Conservation (phyloP, 1,140 invertebrate species). For the Ceratoteleas bidentatus region DNA sequence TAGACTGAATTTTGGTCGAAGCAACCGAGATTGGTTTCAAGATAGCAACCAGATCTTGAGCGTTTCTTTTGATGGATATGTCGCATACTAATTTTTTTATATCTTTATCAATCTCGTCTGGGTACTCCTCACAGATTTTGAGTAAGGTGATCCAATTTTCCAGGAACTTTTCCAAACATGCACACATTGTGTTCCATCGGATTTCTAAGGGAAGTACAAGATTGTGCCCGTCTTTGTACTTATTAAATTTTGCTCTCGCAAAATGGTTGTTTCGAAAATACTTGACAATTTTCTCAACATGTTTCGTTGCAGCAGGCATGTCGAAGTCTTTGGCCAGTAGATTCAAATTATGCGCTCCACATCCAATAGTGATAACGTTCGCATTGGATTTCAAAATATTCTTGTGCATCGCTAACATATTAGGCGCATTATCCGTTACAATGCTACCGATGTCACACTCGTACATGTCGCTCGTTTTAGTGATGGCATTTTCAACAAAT, state of each 20-base stretch:
- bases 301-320: constrained; percentile 18
- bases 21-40: constrained; percentile 15
- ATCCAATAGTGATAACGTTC: constrained; percentile 7
- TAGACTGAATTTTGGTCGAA: constrained; percentile 11
- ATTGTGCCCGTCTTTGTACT: neutral
- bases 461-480: neutral
- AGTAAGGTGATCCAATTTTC: constrained; percentile 16
- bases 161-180: constrained; percentile 8
- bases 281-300: constrained; percentile 22
- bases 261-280: constrained; percentile 22
- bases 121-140: constrained; percentile 5
- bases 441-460: constrained; percentile 6
- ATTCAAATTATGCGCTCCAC: constrained; percentile 8
- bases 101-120: constrained; percentile 13
- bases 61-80: constrained; percentile 12
- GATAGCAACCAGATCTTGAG: constrained; percentile 15
- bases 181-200: constrained; percentile 12
- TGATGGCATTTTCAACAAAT: neutral
- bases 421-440: neutral
- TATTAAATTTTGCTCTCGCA: constrained; percentile 5
- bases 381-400: neutral
- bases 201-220: constrained; percentile 17
- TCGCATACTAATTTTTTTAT: constrained; percentile 1
- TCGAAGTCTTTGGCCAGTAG: constrained; percentile 13
- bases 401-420: constrained; percentile 9